Conservation (phyloP, 1,140 invertebrate genomes). For the Papilio machaon region DNA sequence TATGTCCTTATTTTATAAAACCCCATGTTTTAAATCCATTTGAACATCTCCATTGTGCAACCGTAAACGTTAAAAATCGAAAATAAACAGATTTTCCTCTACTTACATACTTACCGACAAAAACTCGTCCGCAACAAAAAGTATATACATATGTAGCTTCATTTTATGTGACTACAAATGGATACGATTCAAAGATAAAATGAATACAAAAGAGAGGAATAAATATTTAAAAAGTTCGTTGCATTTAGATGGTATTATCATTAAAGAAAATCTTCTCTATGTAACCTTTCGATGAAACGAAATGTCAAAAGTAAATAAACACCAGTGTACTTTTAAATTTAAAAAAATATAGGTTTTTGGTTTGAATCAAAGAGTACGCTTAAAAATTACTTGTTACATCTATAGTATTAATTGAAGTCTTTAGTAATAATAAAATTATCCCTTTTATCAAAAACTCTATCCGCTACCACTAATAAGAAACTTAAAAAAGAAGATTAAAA, state of each 20-base stretch:
- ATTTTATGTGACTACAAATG: no score
- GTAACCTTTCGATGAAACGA: not conserved
- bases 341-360: not conserved
- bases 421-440: not conserved
- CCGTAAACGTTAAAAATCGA: no score
- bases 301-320: not conserved
- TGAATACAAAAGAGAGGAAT: no score
- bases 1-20: no score
- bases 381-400: not conserved
- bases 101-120: no score
- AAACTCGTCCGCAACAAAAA: no score
- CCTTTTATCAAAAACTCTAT: constrained; percentile 25
- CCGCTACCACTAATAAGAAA: constrained; percentile 30
- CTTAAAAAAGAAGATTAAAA: no score
- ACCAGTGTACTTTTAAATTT: not conserved
- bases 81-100: no score
- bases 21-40: no score
- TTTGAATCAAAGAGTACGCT: not conserved
- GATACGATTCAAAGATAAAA: no score
- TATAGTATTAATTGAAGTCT: not conserved
- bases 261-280: not conserved
- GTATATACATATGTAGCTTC: no score
- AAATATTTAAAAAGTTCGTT: not conserved
- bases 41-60: no score
- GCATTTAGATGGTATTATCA: not conserved